phyloP scores from a whole-genome alignment of 2,888 invertebrate genomes.

The Tupiocoris notatus region DNA sequence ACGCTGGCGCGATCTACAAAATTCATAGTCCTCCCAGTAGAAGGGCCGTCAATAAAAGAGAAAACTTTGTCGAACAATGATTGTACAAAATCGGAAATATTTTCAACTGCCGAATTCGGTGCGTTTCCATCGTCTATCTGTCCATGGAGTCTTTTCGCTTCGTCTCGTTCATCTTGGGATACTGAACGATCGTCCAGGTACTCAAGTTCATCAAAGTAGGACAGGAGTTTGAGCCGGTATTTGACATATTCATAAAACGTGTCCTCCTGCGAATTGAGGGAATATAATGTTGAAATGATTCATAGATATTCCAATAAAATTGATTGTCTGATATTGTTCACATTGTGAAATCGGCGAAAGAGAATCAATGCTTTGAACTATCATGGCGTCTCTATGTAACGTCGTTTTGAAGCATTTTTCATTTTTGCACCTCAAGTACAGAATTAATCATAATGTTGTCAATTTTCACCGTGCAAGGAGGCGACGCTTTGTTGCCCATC shows the following conservation, averaged over 20 bases:
- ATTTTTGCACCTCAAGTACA: no score
- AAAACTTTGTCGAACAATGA: conserved; percentile 29
- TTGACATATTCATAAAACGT: conserved; percentile 62
- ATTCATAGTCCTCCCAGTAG: conserved; percentile 1
- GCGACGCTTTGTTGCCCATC: conserved; percentile 83
- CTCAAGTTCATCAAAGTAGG: conserved; percentile 66
- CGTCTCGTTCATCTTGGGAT: conserved; percentile 64
- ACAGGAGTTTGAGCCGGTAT: conserved; percentile 70
- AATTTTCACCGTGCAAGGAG: conserved; percentile 60
- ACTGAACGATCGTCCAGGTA: conserved; percentile 71
- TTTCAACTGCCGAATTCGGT: not conserved
- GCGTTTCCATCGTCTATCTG: conserved; percentile 54
- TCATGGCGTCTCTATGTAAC: no score
- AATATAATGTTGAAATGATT: no score
- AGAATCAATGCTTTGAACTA: no score
- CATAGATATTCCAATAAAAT: no score
- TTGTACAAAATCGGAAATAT: not conserved
- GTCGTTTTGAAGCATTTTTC: no score
- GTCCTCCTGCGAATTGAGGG: conserved; percentile 60
- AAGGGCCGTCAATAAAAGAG: conserved; percentile 15
- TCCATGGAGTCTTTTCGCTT: conserved; percentile 64
- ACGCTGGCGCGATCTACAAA: conserved; percentile 8
- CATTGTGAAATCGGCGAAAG: no score
- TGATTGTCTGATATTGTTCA: no score
- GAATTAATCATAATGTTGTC: no score